Percentiles rank a stretch among this genome's conserved stretches.
phyloP scores from a whole-genome alignment of 2,113 vertebrate species.

The Peromyscus californicus region DNA sequence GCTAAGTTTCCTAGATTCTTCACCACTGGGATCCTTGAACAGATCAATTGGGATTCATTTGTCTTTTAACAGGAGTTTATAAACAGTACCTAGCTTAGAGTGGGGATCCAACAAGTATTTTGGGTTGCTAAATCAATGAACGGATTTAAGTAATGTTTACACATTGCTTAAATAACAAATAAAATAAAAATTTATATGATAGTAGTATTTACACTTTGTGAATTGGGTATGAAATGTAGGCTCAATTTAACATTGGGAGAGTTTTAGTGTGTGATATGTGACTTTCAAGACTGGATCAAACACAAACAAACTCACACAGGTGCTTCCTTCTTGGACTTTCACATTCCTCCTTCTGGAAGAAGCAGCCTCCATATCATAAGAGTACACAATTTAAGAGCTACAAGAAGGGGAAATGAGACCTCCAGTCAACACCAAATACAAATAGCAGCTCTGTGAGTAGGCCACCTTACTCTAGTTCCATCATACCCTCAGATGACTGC shows the following conservation, averaged over 20 bases:
- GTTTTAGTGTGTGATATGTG: background rate
- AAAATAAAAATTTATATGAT: background rate
- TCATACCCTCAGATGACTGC: background rate
- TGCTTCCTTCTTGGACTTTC: background rate
- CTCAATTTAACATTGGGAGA: background rate
- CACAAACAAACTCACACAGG: background rate
- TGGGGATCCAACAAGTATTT: background rate
- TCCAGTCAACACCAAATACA: background rate
- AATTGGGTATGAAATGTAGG: background rate
- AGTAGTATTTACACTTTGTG: background rate
- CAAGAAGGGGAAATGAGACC: background rate
- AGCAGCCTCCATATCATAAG: background rate
- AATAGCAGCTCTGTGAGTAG: background rate
- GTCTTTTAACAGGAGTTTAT: background rate
- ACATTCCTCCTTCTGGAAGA: background rate
- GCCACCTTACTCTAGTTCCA: background rate
- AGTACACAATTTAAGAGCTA: background rate
- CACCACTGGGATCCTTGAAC: background rate
- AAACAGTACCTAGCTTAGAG: background rate
- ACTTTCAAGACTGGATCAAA: background rate
- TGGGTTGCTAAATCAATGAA: background rate
- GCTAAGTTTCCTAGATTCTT: background rate
- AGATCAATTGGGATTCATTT: background rate
- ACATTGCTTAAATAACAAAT: background rate
- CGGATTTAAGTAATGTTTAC: background rate